phyloP scores from a whole-genome alignment of 2,888 invertebrate species.

The Eubasilissa splendida region DNA sequence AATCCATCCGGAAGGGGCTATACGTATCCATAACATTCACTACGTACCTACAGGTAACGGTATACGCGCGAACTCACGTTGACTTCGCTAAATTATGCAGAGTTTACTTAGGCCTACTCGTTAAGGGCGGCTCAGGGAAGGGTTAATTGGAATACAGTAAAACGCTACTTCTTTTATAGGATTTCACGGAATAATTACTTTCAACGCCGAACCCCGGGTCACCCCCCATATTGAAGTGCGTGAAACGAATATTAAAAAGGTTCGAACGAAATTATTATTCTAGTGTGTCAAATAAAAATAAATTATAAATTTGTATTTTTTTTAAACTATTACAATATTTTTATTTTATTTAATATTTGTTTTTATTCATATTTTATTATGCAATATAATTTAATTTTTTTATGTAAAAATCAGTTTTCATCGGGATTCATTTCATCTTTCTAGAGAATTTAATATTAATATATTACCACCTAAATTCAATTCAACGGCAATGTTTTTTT shows the following conservation, averaged over 20 bases:
- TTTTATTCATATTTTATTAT: neutral
- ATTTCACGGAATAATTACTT: neutral
- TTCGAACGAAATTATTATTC: neutral
- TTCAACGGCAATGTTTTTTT: no score
- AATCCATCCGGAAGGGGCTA: neutral
- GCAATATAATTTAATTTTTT: no score
- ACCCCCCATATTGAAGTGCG: neutral
- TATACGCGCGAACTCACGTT: slow-evolving; percentile 3
- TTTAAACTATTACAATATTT: no score
- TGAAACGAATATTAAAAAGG: neutral
- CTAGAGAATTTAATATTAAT: no score
- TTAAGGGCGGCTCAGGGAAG: slow-evolving; percentile 16
- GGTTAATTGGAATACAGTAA: slow-evolving; percentile 27
- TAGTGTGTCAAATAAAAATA: no score
- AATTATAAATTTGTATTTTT: no score
- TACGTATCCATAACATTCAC: no score
- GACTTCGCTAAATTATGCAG: slow-evolving; percentile 37
- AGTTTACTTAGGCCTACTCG: slow-evolving; percentile 24
- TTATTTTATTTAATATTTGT: no score
- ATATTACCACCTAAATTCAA: no score
- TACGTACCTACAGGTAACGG: no score
- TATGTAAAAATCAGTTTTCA: no score
- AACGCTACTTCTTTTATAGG: slow-evolving; percentile 4
- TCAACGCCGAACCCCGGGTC: neutral
- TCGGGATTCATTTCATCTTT: no score